Conservation (phyloP, 2,113 vertebrate species). For the Corythornis vintsioides region DNA sequence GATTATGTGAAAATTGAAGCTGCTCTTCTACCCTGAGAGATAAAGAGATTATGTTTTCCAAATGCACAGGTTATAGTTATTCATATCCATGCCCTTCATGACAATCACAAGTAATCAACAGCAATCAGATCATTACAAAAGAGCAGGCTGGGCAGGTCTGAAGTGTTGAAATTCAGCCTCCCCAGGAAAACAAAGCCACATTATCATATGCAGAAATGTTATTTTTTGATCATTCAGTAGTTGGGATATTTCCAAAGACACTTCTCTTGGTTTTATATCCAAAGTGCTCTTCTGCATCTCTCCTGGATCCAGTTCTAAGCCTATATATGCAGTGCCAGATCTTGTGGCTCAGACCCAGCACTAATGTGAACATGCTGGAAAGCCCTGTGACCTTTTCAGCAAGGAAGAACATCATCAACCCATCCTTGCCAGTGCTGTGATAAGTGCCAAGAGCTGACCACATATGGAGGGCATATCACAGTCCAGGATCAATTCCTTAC, state of each 20-base stretch:
- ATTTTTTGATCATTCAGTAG: neutral
- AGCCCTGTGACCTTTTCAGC: neutral
- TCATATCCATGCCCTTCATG: neutral
- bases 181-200: neutral
- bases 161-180: neutral
- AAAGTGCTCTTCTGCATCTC: neutral
- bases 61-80: neutral
- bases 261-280: neutral
- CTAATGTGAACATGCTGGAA: neutral
- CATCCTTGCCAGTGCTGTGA: neutral
- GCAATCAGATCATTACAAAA: neutral
- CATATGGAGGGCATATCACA: accelerated
- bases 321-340: accelerated
- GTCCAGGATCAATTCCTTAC: neutral
- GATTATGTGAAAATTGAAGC: neutral
- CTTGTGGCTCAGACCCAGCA: neutral
- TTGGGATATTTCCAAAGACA: neutral
- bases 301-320: neutral
- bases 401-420: neutral
- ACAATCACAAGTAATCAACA: neutral
- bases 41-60: neutral
- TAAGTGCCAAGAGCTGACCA: neutral
- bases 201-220: neutral
- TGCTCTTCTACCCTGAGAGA: neutral
- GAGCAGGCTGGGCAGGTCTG: neutral